Conservation (phyloP, 2,797 vertebrate species). For the Hapalemur alaotrensis region DNA sequence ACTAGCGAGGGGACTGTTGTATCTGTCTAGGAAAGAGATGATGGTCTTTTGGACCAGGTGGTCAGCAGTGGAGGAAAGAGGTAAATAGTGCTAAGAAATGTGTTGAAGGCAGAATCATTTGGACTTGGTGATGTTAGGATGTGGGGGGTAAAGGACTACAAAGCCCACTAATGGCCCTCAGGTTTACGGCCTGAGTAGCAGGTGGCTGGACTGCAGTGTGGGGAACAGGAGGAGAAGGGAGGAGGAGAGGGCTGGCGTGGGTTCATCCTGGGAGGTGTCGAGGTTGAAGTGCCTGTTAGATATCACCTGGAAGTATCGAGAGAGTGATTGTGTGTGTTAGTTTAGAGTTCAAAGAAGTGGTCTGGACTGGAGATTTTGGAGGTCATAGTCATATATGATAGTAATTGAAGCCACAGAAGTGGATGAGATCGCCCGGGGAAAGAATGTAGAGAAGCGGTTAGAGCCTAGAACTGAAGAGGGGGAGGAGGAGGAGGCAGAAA, state of each 20-base stretch:
- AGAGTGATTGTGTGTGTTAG: not conserved
- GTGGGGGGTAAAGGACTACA: not conserved
- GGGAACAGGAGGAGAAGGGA: not conserved
- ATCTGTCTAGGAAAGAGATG: not conserved
- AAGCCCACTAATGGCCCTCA: not conserved
- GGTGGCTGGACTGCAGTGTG: not conserved
- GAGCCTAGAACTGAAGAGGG: not conserved
- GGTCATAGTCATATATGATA: not conserved
- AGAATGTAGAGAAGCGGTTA: not conserved
- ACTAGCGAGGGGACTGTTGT: not conserved
- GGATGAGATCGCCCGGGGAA: not conserved
- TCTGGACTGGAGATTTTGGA: not conserved
- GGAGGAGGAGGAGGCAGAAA: not conserved
- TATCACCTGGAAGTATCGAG: not conserved
- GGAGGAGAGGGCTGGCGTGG: not conserved
- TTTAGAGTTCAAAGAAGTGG: not conserved
- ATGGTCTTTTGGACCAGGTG: not conserved
- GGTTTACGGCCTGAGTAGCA: not conserved
- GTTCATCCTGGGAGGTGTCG: not conserved
- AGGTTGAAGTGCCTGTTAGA: not conserved
- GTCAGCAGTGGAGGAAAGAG: not conserved
- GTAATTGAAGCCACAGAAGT: not conserved
- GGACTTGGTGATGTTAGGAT: not conserved
- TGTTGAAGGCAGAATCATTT: not conserved
- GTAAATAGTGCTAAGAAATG: not conserved